These are phyloP conservation scores for Eupelmus urozonus DNA, from an alignment of 2,888 invertebrate species.

Conservation along the genomic window DNA sequence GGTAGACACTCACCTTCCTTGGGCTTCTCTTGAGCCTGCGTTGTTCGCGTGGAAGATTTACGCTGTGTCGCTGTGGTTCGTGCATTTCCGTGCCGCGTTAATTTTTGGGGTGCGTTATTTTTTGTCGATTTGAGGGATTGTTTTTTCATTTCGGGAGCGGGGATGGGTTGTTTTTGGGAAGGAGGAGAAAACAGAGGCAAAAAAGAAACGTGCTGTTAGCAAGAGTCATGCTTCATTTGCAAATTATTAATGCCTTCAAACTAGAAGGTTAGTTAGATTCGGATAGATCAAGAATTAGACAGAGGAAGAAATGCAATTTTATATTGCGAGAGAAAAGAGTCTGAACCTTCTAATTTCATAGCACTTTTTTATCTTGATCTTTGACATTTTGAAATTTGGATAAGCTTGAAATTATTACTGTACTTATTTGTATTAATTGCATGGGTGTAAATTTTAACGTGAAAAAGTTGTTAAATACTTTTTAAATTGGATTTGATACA, in stretches of 20 bases:
- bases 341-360: conserved; percentile 60
- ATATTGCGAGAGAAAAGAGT: conserved; percentile 42
- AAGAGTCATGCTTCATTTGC: conserved; percentile 71
- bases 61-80: conserved; percentile 75
- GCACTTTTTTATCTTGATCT: background rate
- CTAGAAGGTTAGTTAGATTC: conserved; percentile 60
- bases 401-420: conserved; percentile 18
- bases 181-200: conserved; percentile 66
- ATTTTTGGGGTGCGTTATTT: conserved; percentile 55
- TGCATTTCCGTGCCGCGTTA: conserved; percentile 77
- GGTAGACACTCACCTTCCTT: conserved; percentile 75
- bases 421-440: conserved; percentile 29
- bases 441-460: conserved; percentile 36
- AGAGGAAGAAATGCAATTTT: conserved; percentile 17
- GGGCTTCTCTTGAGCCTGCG: conserved; percentile 75
- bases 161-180: conserved; percentile 56
- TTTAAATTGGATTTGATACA: conserved; percentile 12
- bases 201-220: conserved; percentile 76
- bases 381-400: background rate
- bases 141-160: conserved; percentile 46
- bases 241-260: conserved; percentile 60
- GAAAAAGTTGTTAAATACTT: conserved; percentile 21
- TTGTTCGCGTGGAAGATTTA: conserved; percentile 75
- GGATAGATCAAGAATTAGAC: conserved; percentile 20
- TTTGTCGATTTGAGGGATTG: background rate